phyloP scores from a whole-genome alignment of 2,888 invertebrate species.

The Thereva nobilitata region DNA sequence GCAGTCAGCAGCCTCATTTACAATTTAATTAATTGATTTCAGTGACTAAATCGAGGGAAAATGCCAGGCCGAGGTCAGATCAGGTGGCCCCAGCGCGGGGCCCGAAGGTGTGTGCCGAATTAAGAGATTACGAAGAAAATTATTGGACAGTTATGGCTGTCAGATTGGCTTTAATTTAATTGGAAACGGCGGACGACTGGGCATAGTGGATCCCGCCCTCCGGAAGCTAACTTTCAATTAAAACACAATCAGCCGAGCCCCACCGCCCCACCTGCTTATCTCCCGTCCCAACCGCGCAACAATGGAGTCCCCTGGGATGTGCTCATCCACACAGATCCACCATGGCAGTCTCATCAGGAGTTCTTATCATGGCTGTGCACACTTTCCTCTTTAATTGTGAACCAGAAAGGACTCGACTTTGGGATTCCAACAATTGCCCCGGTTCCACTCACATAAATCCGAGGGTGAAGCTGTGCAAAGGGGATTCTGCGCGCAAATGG shows the following conservation, averaged over 20 bases:
- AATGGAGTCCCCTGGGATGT: slow-evolving; percentile 8
- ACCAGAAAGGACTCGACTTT: not conserved
- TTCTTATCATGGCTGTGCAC: slow-evolving; percentile 20
- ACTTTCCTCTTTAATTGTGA: slow-evolving; percentile 1
- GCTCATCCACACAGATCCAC: not conserved
- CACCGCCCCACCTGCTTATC: not conserved
- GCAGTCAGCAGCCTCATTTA: slow-evolving; percentile 37
- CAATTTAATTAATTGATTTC: slow-evolving; percentile 40
- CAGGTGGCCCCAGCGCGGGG: slow-evolving; percentile 26
- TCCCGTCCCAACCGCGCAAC: too few species aligned
- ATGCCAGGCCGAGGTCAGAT: slow-evolving; percentile 33
- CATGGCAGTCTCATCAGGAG: not conserved
- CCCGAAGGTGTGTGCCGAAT: slow-evolving; percentile 23
- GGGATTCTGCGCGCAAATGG: too few species aligned
- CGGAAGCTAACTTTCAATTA: slow-evolving; percentile 12
- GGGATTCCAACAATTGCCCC: not conserved
- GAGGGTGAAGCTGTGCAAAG: too few species aligned
- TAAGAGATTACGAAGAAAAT: slow-evolving; percentile 16
- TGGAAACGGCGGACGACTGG: not conserved
- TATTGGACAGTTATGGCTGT: slow-evolving; percentile 22
- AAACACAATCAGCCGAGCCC: slow-evolving; percentile 1
- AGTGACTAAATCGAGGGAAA: slow-evolving; percentile 32
- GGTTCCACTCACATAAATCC: not conserved
- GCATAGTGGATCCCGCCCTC: too few species aligned
- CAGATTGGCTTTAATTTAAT: slow-evolving; percentile 31